Evolutionary conservation across 2,888 invertebrate species (phyloP).

Genomic region (Oxytorus armatus): DNA sequence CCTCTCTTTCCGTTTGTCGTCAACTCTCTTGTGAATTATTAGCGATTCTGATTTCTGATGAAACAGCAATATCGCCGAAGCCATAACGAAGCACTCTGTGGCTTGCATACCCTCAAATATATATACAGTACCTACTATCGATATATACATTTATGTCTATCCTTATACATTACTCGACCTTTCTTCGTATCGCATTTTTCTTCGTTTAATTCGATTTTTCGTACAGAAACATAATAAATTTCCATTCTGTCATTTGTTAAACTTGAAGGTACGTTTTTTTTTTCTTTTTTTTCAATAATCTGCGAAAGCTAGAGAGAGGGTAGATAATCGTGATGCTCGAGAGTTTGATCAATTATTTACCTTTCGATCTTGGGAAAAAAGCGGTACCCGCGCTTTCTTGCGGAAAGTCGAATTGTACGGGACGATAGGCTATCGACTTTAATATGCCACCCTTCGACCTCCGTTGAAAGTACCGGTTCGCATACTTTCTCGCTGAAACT

Average conservation of each 20-base stretch:
- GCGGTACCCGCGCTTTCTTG: conserved; percentile 83
- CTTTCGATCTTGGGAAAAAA: conserved; percentile 83
- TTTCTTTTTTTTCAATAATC: too few relatives aligned
- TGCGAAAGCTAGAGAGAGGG: background rate
- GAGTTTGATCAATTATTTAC: conserved; percentile 75
- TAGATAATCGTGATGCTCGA: conserved; percentile 37
- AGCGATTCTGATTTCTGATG: conserved; percentile 82
- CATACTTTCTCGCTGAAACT: conserved; percentile 83
- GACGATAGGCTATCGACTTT: conserved; percentile 83
- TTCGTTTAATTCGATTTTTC: background rate
- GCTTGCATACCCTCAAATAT: conserved; percentile 79
- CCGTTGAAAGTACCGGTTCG: conserved; percentile 83
- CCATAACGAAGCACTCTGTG: conserved; percentile 77
- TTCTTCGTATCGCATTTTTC: background rate
- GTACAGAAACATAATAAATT: background rate
- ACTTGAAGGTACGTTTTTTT: background rate
- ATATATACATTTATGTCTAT: background rate
- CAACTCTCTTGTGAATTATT: conserved; percentile 72
- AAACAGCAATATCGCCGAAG: conserved; percentile 82
- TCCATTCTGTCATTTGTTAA: background rate
- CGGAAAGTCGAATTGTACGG: conserved; percentile 83
- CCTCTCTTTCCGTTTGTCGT: conserved; percentile 36
- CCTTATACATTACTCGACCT: background rate
- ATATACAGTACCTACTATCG: background rate
- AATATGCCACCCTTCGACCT: conserved; percentile 83